Evolutionary conservation across 30 jellyfish, hydroid and myxozoan species (phyloP).

Genomic region (Sanderia malayensis): DNA sequence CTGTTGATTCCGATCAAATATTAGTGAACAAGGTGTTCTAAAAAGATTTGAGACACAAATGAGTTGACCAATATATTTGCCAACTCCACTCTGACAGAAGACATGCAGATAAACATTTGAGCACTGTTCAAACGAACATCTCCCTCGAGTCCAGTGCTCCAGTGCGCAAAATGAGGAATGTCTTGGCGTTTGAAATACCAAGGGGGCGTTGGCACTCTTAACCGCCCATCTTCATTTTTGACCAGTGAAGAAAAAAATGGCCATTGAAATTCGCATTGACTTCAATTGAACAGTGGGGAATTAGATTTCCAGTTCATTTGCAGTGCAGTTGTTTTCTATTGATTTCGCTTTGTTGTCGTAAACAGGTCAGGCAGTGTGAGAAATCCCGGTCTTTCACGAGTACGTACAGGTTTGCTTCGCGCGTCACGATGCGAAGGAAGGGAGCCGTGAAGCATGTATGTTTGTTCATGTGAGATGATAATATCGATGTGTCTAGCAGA

Average conservation of each 20-base stretch:
- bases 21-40: background rate
- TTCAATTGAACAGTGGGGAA: background rate
- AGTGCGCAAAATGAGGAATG: background rate
- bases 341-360: background rate
- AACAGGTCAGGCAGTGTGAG: background rate
- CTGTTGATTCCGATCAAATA: slow-evolving; percentile 3
- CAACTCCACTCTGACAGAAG: background rate
- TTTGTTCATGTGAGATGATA: too few relatives aligned
- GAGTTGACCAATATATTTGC: background rate
- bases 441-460: too few relatives aligned
- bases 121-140: background rate
- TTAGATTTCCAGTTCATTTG: background rate
- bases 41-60: background rate
- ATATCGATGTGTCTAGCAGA: too few relatives aligned
- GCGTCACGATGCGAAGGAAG: too few relatives aligned
- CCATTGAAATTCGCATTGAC: too few relatives aligned
- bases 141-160: background rate
- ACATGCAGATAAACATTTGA: background rate
- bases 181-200: background rate
- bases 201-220: background rate
- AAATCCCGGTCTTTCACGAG: background rate
- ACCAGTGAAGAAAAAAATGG: too few relatives aligned
- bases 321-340: background rate
- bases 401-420: too few relatives aligned
- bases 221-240: too few relatives aligned